A percentile compares a stretch with the other conserved stretches of the same genome.
phyloP scores from a whole-genome alignment of 2,113 vertebrate genomes.

The Hipposideros armiger region DNA sequence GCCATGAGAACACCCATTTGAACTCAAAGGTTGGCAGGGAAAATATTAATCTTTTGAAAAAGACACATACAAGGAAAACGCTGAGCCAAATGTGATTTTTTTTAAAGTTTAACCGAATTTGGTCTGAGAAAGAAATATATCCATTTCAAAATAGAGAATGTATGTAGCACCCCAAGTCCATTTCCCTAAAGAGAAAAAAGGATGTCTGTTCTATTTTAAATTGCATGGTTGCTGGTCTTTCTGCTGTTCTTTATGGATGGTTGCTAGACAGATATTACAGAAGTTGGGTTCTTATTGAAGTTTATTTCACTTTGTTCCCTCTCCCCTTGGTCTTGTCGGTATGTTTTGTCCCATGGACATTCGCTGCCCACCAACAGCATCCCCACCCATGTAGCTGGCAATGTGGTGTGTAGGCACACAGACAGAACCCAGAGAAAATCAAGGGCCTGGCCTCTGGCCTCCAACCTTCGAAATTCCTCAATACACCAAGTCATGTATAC shows the following conservation, averaged over 20 bases:
- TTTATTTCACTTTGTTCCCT: background rate
- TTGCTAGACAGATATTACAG: background rate
- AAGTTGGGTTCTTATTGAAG: background rate
- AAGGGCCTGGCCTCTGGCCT: background rate
- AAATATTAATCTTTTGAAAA: conserved; percentile 83
- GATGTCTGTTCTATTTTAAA: background rate
- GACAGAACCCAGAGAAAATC: background rate
- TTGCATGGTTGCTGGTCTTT: background rate
- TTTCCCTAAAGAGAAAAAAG: background rate
- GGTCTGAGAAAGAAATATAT: background rate
- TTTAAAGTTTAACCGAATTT: background rate
- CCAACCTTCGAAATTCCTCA: background rate
- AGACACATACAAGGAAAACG: conserved; percentile 43
- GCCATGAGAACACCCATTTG: conserved; percentile 65
- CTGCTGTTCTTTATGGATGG: background rate
- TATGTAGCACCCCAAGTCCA: background rate
- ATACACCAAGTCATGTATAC: accelerated
- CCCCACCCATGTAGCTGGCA: background rate
- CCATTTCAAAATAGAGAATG: background rate
- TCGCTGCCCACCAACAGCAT: background rate
- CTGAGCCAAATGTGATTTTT: conserved; percentile 31
- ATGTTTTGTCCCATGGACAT: background rate
- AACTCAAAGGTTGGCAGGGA: conserved; percentile 79
- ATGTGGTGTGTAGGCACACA: accelerated
- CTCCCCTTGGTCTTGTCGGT: background rate